Percentiles rank a stretch among this genome's conserved stretches.
Conservation (phyloP, 2,888 invertebrate species). For the Scaptomyza polygonia region DNA sequence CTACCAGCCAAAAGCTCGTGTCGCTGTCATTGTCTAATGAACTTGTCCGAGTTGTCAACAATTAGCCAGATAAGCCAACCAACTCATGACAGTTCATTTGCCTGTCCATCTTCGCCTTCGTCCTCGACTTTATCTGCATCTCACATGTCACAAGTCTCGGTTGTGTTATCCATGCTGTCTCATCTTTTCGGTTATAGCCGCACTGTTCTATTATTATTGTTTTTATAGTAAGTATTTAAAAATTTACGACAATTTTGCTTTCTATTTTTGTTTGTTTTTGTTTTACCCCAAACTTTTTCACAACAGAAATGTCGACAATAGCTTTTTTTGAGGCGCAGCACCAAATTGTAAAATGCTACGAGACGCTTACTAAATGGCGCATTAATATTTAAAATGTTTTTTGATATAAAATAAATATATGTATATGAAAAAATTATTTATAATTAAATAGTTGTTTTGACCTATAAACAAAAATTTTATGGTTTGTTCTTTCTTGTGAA, state of each 20-base stretch:
- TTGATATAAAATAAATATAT: too few relatives aligned
- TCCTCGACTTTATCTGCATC: constrained; percentile 17
- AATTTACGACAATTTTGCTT: constrained; percentile 31
- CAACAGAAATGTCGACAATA: constrained; percentile 38
- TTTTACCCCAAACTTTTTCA: constrained; percentile 17
- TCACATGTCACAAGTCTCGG: constrained; percentile 2
- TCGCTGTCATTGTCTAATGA: constrained; percentile 59
- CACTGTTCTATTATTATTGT: constrained; percentile 11
- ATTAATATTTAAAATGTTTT: constrained; percentile 52
- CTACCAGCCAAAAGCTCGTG: constrained; percentile 30
- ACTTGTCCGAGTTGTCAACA: constrained; percentile 65
- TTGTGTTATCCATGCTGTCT: constrained; percentile 54
- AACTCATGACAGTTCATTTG: constrained; percentile 26
- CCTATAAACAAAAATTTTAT: not conserved
- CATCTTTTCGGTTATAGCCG: constrained; percentile 11
- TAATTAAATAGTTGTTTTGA: constrained; percentile 4
- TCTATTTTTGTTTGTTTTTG: constrained; percentile 43
- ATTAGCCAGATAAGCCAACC: constrained; percentile 60
- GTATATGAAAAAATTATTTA: not conserved
- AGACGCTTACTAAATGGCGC: constrained; percentile 56
- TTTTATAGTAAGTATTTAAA: constrained; percentile 12
- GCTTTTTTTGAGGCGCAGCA: constrained; percentile 29
- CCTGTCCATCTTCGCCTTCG: constrained; percentile 28
- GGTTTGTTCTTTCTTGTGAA: too few relatives aligned
- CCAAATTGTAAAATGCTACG: constrained; percentile 32